Conservation (phyloP, 2,113 vertebrate species). For the Anser cygnoides region DNA sequence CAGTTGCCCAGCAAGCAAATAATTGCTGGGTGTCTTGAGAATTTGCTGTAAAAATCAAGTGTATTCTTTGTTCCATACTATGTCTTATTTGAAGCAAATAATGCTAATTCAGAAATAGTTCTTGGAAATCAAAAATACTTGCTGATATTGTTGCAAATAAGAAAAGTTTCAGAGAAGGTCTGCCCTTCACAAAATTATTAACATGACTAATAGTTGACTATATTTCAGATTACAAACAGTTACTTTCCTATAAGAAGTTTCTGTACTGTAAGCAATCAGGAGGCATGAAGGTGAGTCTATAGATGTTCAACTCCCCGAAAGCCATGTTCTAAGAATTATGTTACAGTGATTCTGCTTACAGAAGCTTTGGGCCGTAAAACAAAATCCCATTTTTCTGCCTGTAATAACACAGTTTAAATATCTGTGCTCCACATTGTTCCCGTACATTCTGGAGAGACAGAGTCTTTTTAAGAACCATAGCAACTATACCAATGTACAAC, state of each 20-base stretch:
- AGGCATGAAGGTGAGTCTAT: neutral
- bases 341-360: neutral
- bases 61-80: neutral
- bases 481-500: fast-evolving
- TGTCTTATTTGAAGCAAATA: neutral
- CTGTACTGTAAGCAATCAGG: neutral
- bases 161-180: neutral
- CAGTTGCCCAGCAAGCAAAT: neutral
- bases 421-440: neutral
- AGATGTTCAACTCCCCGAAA: neutral
- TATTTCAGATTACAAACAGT: neutral
- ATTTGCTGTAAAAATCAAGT: slow-evolving; percentile 1
- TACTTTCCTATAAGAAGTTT: neutral
- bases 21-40: neutral
- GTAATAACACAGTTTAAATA: neutral
- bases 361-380: neutral
- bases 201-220: neutral
- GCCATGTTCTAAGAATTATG: neutral
- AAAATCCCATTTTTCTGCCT: neutral
- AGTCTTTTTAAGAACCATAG: neutral
- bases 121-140: neutral
- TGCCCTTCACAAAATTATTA: neutral
- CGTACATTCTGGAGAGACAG: fast-evolving
- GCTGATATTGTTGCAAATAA: neutral
- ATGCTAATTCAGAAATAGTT: neutral